Conservation (phyloP, 1,140 invertebrate genomes). For the Papilio machaon region DNA sequence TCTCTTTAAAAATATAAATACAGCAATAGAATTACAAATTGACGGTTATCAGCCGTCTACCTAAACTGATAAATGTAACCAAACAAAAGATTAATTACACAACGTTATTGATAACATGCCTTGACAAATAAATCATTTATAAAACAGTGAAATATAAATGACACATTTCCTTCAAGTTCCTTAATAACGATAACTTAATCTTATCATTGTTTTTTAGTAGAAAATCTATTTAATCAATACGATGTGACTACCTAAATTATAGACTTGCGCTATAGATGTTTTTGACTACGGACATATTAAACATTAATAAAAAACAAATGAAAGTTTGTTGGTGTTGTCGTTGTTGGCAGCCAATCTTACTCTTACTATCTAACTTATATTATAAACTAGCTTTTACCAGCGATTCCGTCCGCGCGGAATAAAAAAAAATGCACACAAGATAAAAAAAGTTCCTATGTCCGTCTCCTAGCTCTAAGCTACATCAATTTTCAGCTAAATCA, state of each 20-base stretch:
- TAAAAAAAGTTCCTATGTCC: no score
- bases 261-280: background rate
- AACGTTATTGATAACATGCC: background rate
- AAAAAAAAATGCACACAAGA: no score
- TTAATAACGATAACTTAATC: background rate
- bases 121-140: constrained; percentile 17
- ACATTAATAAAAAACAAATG: no score
- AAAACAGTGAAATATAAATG: constrained; percentile 1
- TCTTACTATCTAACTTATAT: no score
- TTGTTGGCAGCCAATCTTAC: no score
- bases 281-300: no score
- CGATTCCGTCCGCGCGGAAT: no score
- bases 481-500: no score
- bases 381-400: no score
- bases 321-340: no score
- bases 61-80: background rate
- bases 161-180: background rate
- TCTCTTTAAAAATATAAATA: no score
- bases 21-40: background rate
- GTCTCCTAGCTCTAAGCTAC: no score
- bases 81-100: constrained; percentile 13
- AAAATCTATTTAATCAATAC: background rate
- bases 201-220: constrained; percentile 2
- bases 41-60: background rate
- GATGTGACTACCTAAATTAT: background rate